Percentiles rank a stretch among this genome's conserved stretches.
Evolutionary conservation across 2,797 vertebrate species (phyloP).

Genomic region (Oreochromis mossambicus): DNA sequence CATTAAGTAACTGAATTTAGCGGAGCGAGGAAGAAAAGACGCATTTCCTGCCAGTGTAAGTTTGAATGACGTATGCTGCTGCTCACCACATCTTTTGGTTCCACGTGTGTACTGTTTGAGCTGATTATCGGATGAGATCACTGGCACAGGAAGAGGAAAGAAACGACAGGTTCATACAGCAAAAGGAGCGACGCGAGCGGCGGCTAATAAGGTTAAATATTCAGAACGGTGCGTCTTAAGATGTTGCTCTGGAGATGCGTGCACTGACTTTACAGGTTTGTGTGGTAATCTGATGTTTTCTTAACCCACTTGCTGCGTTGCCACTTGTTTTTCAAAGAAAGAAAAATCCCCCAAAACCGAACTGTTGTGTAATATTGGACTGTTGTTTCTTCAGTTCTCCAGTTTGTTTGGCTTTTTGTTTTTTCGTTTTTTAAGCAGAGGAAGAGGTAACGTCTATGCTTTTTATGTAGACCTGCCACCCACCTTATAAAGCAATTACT

Average conservation of each 20-base stretch:
- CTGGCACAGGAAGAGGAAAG: constrained; percentile 32
- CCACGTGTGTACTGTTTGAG: constrained; percentile 11
- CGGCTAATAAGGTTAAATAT: not conserved
- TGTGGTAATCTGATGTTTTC: not conserved
- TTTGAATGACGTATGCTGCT: constrained; percentile 30
- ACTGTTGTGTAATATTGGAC: not conserved
- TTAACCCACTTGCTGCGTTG: not conserved
- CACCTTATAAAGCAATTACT: not conserved
- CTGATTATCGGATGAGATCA: constrained; percentile 25
- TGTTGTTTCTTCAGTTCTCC: not conserved
- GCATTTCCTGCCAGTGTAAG: constrained; percentile 58
- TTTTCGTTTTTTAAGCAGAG: not conserved
- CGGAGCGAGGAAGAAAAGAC: not conserved
- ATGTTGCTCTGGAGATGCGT: not conserved
- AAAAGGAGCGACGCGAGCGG: not conserved
- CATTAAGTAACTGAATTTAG: not conserved
- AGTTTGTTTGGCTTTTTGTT: not conserved
- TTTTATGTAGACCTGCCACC: not conserved
- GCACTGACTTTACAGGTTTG: not conserved
- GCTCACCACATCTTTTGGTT: constrained; percentile 41
- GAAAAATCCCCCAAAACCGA: not conserved
- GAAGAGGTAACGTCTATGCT: not conserved
- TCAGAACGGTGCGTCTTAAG: not conserved
- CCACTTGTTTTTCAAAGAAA: not conserved
- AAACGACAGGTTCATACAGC: not conserved